Percentiles rank a stretch among this genome's conserved stretches.
These are phyloP conservation scores for Epistrophella euchroma DNA, from an alignment of 2,888 invertebrate genomes.

Conservation along the genomic window DNA sequence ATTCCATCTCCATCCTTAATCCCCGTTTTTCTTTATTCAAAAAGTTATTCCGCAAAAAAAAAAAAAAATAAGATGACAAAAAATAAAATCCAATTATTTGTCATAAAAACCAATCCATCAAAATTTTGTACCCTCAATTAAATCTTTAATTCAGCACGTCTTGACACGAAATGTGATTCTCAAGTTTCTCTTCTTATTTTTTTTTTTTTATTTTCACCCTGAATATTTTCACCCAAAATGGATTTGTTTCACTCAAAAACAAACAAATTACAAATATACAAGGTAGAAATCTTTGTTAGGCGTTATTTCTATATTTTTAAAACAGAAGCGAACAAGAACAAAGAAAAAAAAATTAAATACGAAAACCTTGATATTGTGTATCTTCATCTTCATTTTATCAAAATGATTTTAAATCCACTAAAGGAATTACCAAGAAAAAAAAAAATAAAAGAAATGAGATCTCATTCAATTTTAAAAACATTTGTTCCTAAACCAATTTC, in stretches of 20 bases:
- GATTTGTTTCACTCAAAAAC: not conserved
- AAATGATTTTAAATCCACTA: slow-evolving; percentile 72
- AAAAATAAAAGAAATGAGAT: slow-evolving; percentile 13
- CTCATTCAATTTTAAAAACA: slow-evolving; percentile 68
- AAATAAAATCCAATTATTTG: slow-evolving; percentile 33
- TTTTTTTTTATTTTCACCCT: not conserved
- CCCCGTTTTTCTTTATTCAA: not conserved
- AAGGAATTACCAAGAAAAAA: slow-evolving; percentile 62
- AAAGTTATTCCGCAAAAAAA: not conserved
- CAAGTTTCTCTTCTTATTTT: not conserved
- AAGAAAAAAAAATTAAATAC: not conserved
- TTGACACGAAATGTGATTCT: slow-evolving; percentile 58
- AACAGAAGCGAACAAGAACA: not conserved
- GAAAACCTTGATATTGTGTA: slow-evolving; percentile 37
- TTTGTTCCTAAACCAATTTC: slow-evolving; percentile 65
- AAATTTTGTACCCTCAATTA: slow-evolving; percentile 64
- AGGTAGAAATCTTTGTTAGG: slow-evolving; percentile 8
- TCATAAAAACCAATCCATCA: slow-evolving; percentile 60
- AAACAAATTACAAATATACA: not conserved
- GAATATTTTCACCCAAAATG: not conserved
- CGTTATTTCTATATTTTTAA: not conserved
- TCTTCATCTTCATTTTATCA: slow-evolving; percentile 61
- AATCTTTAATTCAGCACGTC: slow-evolving; percentile 61
- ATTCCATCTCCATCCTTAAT: not conserved
- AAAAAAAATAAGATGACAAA: not conserved